phyloP scores from a whole-genome alignment of 2,888 invertebrate species.

The Selenia dentaria region DNA sequence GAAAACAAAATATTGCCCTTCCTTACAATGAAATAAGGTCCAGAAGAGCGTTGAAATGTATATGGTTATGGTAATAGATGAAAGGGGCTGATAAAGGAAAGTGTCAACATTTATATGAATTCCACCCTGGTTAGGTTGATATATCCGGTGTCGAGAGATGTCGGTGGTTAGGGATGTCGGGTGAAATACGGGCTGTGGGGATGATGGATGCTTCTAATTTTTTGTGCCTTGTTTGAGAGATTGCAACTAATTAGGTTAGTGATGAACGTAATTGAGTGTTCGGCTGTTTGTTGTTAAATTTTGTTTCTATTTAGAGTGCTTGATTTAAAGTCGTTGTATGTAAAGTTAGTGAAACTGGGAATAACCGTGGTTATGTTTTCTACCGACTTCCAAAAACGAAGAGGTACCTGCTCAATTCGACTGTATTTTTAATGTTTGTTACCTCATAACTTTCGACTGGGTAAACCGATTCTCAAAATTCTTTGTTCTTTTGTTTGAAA shows the following conservation, averaged over 20 bases:
- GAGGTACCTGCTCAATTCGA: too few species aligned
- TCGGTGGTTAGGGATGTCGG: conserved; percentile 35
- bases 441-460: too few species aligned
- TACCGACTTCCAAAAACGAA: too few species aligned
- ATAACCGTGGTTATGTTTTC: too few species aligned
- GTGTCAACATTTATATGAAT: conserved; percentile 66
- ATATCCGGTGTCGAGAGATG: conserved; percentile 67
- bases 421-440: too few species aligned
- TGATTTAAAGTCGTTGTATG: too few species aligned
- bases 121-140: conserved; percentile 41
- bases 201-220: conserved; percentile 30
- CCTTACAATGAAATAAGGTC: conserved; percentile 19
- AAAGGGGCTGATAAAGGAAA: conserved; percentile 58
- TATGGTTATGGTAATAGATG: conserved; percentile 31
- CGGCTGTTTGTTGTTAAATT: neutral
- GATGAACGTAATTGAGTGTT: neutral
- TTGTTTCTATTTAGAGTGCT: too few species aligned
- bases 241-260: neutral
- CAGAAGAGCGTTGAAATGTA: neutral
- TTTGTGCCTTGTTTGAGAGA: conserved; percentile 3
- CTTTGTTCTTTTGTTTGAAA: too few species aligned
- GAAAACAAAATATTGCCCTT: conserved; percentile 5
- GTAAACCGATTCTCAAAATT: too few species aligned
- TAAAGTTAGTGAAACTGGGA: too few species aligned
- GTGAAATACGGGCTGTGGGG: conserved; percentile 29